Conservation (phyloP, 2,888 invertebrate species). For the Drosophila neonasuta region DNA sequence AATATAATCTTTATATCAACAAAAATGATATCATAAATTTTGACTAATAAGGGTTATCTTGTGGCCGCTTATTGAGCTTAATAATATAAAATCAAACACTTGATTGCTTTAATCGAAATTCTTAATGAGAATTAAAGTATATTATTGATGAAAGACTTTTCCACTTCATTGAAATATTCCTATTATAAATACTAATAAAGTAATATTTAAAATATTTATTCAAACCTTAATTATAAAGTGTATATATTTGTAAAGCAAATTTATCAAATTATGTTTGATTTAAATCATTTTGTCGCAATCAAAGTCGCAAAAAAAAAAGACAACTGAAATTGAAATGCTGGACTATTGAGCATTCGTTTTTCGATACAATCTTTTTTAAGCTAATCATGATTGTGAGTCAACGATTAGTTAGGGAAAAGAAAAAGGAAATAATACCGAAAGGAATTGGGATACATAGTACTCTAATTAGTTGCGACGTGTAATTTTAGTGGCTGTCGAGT, state of each 20-base stretch:
- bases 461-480: slow-evolving; percentile 70
- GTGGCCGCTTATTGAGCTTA: no score
- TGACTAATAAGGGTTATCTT: no score
- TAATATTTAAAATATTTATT: background rate
- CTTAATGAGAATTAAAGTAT: no score
- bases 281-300: background rate
- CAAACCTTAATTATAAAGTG: background rate
- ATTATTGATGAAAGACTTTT: no score
- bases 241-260: background rate
- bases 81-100: no score
- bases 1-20: no score
- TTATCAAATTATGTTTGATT: background rate
- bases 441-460: slow-evolving; percentile 24
- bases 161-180: no score
- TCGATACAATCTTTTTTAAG: background rate
- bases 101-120: no score
- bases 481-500: slow-evolving; percentile 63
- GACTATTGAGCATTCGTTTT: background rate
- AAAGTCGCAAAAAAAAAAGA: background rate
- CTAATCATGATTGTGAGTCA: slow-evolving; percentile 10
- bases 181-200: no score
- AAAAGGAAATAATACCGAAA: slow-evolving; percentile 1
- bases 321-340: background rate
- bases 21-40: no score
- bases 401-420: slow-evolving; percentile 27